A percentile compares a stretch with the other conserved stretches of the same genome.
Conservation (phyloP, 2,797 vertebrate genomes). For the Lophius americanus region DNA sequence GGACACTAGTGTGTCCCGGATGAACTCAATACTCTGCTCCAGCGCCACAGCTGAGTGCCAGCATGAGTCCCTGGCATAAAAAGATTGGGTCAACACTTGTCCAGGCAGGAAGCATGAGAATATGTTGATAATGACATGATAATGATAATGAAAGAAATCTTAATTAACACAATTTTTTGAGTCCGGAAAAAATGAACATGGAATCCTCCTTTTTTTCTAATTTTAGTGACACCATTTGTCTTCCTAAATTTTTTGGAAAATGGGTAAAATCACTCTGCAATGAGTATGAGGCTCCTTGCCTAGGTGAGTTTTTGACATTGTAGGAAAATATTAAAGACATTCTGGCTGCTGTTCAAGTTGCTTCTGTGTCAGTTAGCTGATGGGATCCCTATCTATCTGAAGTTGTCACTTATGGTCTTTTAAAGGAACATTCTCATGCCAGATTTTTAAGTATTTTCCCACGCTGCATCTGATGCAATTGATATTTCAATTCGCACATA, state of each 20-base stretch:
- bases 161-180: conserved; percentile 6
- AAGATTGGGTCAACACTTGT: conserved; percentile 22
- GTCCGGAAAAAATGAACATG: conserved; percentile 1
- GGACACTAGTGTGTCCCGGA: conserved; percentile 95
- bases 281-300: neutral
- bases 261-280: neutral
- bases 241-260: neutral
- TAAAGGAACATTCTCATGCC: neutral
- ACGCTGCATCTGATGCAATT: neutral
- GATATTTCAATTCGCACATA: neutral
- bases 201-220: no score
- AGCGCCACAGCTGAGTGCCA: conserved; percentile 98
- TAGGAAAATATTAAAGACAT: neutral
- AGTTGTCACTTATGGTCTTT: neutral
- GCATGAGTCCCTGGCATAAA: conserved; percentile 87
- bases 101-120: conserved; percentile 24
- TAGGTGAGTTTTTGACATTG: neutral
- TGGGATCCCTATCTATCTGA: neutral
- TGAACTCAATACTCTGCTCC: conserved; percentile 99
- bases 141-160: neutral
- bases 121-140: neutral
- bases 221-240: neutral
- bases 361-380: neutral
- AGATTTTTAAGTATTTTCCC: neutral
- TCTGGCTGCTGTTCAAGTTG: neutral